phyloP scores from a whole-genome alignment of 1,140 invertebrate species.

The Papilio machaon region DNA sequence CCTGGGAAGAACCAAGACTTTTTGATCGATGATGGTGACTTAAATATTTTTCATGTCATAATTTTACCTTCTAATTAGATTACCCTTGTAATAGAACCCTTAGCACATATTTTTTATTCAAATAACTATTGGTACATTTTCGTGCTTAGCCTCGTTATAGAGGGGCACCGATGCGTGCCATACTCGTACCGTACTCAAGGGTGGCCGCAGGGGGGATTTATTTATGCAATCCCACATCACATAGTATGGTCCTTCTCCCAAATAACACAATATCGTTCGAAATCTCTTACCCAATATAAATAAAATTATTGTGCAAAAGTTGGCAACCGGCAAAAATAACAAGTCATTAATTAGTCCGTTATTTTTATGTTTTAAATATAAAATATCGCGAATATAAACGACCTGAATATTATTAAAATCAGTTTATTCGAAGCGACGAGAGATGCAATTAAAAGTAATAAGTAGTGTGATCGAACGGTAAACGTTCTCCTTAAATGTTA shows the following conservation, averaged over 20 bases:
- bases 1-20: neutral
- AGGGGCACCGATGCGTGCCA: neutral
- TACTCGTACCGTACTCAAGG: neutral
- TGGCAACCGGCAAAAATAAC: neutral
- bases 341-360: conserved; percentile 11
- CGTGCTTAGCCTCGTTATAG: neutral
- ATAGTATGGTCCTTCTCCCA: neutral
- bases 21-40: neutral
- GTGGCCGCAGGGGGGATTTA: conserved; percentile 1
- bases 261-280: neutral
- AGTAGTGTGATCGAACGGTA: conserved; percentile 14
- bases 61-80: neutral
- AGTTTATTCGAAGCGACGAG: conserved; percentile 14
- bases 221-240: neutral
- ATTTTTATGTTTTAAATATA: conserved; percentile 5
- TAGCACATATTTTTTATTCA: neutral
- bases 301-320: neutral
- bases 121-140: conserved; percentile 5
- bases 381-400: conserved; percentile 10
- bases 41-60: neutral
- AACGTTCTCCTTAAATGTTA: conserved; percentile 31
- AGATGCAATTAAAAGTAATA: conserved; percentile 17
- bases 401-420: conserved; percentile 21
- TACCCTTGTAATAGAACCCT: neutral
- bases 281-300: neutral